A percentile compares a stretch with the other conserved stretches of the same genome.
phyloP scores from a whole-genome alignment of 2,113 vertebrate genomes.

The Hippocampus barbouri region DNA sequence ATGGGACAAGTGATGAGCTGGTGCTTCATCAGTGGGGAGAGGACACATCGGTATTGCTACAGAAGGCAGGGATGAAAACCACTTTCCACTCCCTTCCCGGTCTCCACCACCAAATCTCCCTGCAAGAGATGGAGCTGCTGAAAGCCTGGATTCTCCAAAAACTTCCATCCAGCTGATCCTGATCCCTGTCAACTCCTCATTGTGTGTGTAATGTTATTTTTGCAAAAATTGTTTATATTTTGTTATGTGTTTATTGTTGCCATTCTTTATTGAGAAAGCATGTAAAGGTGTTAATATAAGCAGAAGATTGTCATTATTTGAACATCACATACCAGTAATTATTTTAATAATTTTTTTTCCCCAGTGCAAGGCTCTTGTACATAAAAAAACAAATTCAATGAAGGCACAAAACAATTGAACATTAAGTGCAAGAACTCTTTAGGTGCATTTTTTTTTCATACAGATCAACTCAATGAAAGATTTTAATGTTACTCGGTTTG shows the following conservation, averaged over 20 bases:
- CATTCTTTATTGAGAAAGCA: not conserved
- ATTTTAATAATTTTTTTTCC: too few relatives aligned
- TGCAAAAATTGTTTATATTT: not conserved
- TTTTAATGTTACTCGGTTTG: too few relatives aligned
- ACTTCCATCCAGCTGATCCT: constrained; percentile 57
- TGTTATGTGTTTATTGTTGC: not conserved
- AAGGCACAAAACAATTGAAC: too few relatives aligned
- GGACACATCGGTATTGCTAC: constrained; percentile 75
- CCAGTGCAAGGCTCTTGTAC: too few relatives aligned
- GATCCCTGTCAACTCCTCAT: not conserved
- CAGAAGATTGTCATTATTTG: not conserved
- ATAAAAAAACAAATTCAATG: too few relatives aligned
- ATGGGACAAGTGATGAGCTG: constrained; percentile 79
- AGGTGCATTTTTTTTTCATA: too few relatives aligned
- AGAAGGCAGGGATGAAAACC: constrained; percentile 72
- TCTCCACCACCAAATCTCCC: constrained; percentile 78
- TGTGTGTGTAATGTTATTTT: not conserved
- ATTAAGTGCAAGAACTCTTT: too few relatives aligned
- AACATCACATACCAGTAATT: not conserved
- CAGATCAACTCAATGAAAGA: too few relatives aligned
- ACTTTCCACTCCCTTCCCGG: constrained; percentile 76
- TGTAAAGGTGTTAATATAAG: not conserved
- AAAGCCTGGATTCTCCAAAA: constrained; percentile 80
- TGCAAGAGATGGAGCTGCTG: constrained; percentile 76
- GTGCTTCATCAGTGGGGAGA: constrained; percentile 82